Evolutionary conservation across 2,888 invertebrate genomes (phyloP), one percentile per base, ranked within the genome.

Genomic region (Dione vanillae): DNA sequence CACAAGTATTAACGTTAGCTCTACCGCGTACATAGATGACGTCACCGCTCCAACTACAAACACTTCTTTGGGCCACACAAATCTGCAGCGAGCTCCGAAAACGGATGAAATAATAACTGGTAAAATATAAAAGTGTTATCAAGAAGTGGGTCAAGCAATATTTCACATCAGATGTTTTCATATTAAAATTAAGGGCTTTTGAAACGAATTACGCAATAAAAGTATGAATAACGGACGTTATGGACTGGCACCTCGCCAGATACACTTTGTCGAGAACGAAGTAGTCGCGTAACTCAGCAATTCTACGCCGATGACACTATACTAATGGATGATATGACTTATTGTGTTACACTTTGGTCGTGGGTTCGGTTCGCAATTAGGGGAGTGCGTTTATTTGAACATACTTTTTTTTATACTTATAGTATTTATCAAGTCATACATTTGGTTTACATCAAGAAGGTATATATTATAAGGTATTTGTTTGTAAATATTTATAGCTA

Each of bases 91-190:
- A 43, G 20, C 59, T 3, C 20, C 59, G 43, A 59, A 59, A 59
- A 59, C 59, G 20, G 20, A n/a, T n/a, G n/a, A n/a, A n/a, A n/a
- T n/a, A n/a, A n/a, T n/a, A n/a, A n/a, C n/a, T n/a, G n/a, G 41
- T 19, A 12, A 43, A 43, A 59, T 59, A 43, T 41, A 43, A 43
- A 59, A 43, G 0, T 14, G 43, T 59, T 41, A 43, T 61, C 61
- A 61, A 61, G 43, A 59, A 16, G 45, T 61, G 45, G 61, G 61
- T 61, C 61, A 45, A 45, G 61, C 35, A 35, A 61, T 61, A 61
- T 61, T 61, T 61, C 11, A 61, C 61, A 61, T 61, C 61, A 61
- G 61, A 61, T 65, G 65, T 52, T 65, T 65, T 65, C 40, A 65
- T 51, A 65, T 52, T 65, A 65, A 65, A 65, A 65, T 52, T 41